Base-by-base conservation (phyloP, 2,797 vertebrate genomes). In the Tenualosa ilisha region DNA sequence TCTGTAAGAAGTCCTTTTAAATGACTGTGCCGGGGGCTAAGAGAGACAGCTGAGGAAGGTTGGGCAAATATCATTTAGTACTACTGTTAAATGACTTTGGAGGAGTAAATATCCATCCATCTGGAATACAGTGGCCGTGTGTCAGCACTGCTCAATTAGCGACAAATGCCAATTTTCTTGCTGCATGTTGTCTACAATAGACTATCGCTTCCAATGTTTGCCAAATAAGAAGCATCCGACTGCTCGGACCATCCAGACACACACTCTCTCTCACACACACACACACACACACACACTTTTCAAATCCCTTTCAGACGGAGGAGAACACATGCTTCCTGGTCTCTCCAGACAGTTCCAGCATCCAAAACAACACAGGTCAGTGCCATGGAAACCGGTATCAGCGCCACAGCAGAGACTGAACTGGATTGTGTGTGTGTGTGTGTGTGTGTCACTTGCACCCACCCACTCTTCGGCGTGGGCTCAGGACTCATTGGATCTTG, bases 51-150 rank as follows among this genome's bases (percentile, higher is more conserved):
- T 40, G 68, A 75, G 31, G 31, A 75, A 40, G 5, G 31, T 75
- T 75, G 31, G 68, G 31, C 12, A 75, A 75, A 75, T 75, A 75
- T 40, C 0, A 75, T 40, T 75, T 75, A 37, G 13, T 75, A 6
- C 15, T 75, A 17, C 31, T 75, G 68, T 40, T 75, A 75, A 75
- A 75, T 65, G 24, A 40, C 37, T 75, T 20, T 75, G 68, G 68
- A 75, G 17, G 37, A 40, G 31, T 75, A 75, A 40, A 49, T 68
- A 84, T 51, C 63, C 46, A n/a, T 7, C 61, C 49, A 84, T 51
- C 83, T 84, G 63, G 43, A 51, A 63, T 72, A 6, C 51, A 68
- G n/a, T 68, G 63, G 31, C 31, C 1, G 31, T 31, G 31, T 31
- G 7, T 4, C 46, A 46, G 46, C 7, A 46, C 4, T 46, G 3